A percentile compares a stretch with the other conserved stretches of the same genome.
Conservation (phyloP, 2,113 vertebrate species). For the Ageneiosus marmoratus region DNA sequence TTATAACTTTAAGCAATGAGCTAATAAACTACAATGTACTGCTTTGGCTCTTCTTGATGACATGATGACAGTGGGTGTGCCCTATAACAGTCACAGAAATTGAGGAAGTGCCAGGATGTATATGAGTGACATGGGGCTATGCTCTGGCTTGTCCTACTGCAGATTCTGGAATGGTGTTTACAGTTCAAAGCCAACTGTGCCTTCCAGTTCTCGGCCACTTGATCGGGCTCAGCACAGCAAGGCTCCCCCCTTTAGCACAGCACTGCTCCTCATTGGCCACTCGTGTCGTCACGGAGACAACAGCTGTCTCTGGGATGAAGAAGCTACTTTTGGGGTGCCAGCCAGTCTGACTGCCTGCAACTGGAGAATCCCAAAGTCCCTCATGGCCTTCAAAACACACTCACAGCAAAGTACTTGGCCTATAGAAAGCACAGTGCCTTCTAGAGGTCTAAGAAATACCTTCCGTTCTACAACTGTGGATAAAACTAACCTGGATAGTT, state of each 20-base stretch:
- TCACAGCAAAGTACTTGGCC: constrained; percentile 44
- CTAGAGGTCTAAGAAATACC: constrained; percentile 52
- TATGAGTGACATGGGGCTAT: constrained; percentile 46
- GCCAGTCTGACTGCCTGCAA: constrained; percentile 86
- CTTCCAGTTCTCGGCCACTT: constrained; percentile 54
- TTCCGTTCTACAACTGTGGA: background rate
- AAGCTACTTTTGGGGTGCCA: constrained; percentile 85
- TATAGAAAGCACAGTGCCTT: constrained; percentile 62
- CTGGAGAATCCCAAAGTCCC: constrained; percentile 74
- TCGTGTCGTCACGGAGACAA: constrained; percentile 74
- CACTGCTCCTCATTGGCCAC: constrained; percentile 65
- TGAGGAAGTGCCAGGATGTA: constrained; percentile 55
- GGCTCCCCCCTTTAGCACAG: constrained; percentile 44
- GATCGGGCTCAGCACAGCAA: constrained; percentile 56
- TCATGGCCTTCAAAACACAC: constrained; percentile 63
- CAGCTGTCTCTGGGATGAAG: constrained; percentile 80
- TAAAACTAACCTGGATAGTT: background rate
- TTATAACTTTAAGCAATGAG: background rate
- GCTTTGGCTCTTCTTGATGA: background rate
- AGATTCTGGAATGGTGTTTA: constrained; percentile 79
- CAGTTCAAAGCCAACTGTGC: constrained; percentile 74
- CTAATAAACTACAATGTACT: background rate
- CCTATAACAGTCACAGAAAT: constrained; percentile 29
- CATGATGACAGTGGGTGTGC: constrained; percentile 16
- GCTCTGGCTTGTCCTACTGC: constrained; percentile 51